Conservation (phyloP, 2,888 invertebrate species). For the Drosophila cognata region DNA sequence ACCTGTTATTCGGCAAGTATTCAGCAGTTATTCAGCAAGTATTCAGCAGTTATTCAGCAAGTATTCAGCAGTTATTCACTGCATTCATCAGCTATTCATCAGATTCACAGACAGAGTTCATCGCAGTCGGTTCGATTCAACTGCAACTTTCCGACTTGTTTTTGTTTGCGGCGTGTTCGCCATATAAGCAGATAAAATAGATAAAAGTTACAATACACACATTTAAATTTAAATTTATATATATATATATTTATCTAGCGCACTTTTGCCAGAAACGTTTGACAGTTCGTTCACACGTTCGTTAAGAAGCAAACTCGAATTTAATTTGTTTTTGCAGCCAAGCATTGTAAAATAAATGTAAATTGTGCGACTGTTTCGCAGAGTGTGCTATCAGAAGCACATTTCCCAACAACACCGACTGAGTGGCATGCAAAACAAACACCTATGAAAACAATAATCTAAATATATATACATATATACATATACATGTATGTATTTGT, state of each 20-base stretch:
- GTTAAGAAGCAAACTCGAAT: constrained; percentile 41
- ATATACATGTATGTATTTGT: constrained; percentile 2
- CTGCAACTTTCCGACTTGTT: background rate
- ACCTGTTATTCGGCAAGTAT: background rate
- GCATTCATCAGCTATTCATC: background rate
- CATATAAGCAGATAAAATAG: constrained; percentile 39
- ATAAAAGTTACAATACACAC: constrained; percentile 6
- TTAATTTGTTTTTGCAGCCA: constrained; percentile 24
- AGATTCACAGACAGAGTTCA: background rate
- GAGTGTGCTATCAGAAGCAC: constrained; percentile 62
- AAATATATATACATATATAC: constrained; percentile 21
- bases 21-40: background rate
- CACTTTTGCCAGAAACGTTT: constrained; percentile 55
- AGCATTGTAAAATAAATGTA: constrained; percentile 69
- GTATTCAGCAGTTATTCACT: background rate
- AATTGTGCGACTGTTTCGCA: constrained; percentile 46
- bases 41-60: background rate
- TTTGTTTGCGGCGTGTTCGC: background rate
- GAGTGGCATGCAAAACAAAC: constrained; percentile 47
- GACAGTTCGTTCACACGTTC: constrained; percentile 76
- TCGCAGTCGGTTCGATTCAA: background rate
- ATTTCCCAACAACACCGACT: constrained; percentile 49
- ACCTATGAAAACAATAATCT: constrained; percentile 65
- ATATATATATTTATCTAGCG: constrained; percentile 44
- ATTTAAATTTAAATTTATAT: background rate